Base-by-base conservation (phyloP, 1,140 invertebrate genomes). In the Drosophila setifemur region DNA sequence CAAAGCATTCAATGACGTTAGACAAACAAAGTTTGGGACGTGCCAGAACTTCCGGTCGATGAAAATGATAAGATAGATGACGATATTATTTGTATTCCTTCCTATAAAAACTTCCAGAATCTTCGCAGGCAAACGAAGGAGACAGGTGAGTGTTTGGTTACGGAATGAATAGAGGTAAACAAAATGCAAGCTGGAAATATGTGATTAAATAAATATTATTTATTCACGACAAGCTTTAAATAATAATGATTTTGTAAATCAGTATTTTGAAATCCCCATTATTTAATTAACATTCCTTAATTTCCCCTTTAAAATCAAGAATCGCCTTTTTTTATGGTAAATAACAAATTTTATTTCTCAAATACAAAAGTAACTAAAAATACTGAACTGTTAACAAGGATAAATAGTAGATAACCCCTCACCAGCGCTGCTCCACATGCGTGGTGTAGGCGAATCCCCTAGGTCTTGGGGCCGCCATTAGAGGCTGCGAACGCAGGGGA, bases 401-500 rank as follows among this genome's bases (percentile, higher is more conserved):
- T 33, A 37, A 31, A 33, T 35, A 35, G 5, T 6, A 18, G 12
- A 8, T 0, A 9, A 31, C 7, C n/a, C 4, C 31, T 85, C 53
- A 85, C 81, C 81, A 86, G 26, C 74, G 73, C 25, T 64, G 81
- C 60, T 83, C 79, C 55, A 85, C 81, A 40, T 66, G 71, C 5
- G 81, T 86, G 19, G 61, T 60, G 42, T 85, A 85, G 11, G 23
- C 49, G 8, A 85, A 85, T 29, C 74, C 70, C 2, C 66, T 16
- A 1, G 28, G 53, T 2, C 52, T 12, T 3, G 81, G 67, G 3
- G 60, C 60, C 26, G 43, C 33, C 2, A 81, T 18, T 0, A 81
- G 35, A 0, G 55, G 81, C 16, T 76, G 81, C 0, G 81, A 86
- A 18, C 81, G 82, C 12, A 86, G 23, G 0, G 81, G 81, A 54